A percentile compares a stretch with the other conserved stretches of the same genome.
Conservation (phyloP, 1,140 invertebrate genomes). For the Teleogryllus occipitalis region DNA sequence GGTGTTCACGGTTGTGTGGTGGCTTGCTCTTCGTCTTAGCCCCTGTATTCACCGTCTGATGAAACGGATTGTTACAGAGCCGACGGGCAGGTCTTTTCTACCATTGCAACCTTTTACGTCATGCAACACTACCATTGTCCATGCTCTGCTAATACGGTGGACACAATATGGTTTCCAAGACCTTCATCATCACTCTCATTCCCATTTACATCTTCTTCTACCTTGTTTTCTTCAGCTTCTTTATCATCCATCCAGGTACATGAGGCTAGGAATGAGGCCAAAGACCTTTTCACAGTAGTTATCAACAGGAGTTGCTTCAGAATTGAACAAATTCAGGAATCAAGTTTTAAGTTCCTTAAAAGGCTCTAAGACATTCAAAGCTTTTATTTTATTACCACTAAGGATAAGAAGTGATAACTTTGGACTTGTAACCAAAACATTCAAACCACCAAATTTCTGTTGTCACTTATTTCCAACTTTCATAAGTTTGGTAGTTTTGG, state of each 20-base stretch:
- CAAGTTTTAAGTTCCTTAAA: constrained; percentile 78
- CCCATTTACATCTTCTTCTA: too few relatives aligned
- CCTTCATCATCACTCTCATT: too few relatives aligned
- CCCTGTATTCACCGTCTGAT: too few relatives aligned
- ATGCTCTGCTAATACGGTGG: too few relatives aligned
- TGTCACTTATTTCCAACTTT: constrained; percentile 75
- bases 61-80: too few relatives aligned
- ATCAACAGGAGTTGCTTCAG: constrained; percentile 84
- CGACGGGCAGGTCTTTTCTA: too few relatives aligned
- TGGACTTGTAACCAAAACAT: constrained; percentile 75
- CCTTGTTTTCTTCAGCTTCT: too few relatives aligned
- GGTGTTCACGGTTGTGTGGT: too few relatives aligned
- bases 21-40: too few relatives aligned
- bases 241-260: constrained; percentile 93
- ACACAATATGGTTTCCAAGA: too few relatives aligned
- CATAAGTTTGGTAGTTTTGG: constrained; percentile 83
- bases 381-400: constrained; percentile 95
- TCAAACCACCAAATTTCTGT: constrained; percentile 84
- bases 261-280: constrained; percentile 76
- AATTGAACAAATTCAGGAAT: constrained; percentile 93
- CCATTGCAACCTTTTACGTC: too few relatives aligned
- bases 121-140: too few relatives aligned
- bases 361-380: constrained; percentile 83
- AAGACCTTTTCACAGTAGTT: constrained; percentile 93
- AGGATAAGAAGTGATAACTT: constrained; percentile 88